Conservation (phyloP, 2,113 vertebrate species). For the Porphyrio hochstetteri region DNA sequence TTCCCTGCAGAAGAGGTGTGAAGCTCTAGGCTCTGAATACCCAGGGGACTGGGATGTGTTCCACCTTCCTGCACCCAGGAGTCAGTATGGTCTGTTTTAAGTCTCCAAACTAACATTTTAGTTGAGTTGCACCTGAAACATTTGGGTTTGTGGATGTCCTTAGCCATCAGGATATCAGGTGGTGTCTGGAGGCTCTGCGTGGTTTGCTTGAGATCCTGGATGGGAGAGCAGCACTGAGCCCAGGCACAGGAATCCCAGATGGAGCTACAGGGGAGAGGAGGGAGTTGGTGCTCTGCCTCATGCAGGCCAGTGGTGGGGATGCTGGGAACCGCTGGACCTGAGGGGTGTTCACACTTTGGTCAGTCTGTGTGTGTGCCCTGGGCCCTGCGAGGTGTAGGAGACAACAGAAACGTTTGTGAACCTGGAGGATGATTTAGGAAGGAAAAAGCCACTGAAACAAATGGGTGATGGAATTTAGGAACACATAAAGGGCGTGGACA, state of each 20-base stretch:
- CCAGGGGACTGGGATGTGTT: accelerated
- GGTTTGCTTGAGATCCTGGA: background rate
- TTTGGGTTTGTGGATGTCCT: background rate
- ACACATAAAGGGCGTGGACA: background rate
- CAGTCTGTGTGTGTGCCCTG: accelerated
- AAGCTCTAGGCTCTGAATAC: background rate
- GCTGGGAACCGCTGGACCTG: background rate
- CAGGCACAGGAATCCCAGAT: background rate
- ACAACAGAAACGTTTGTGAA: background rate
- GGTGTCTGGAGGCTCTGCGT: background rate
- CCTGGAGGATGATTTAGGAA: background rate
- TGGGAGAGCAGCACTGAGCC: background rate
- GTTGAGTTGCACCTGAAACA: background rate
- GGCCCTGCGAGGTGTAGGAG: background rate
- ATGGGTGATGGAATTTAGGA: background rate
- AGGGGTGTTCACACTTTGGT: accelerated
- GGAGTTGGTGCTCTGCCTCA: background rate
- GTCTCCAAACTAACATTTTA: background rate
- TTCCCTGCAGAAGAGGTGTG: background rate
- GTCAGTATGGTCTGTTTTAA: background rate
- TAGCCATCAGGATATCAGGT: background rate
- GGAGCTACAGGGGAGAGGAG: accelerated
- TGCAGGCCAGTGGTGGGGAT: background rate
- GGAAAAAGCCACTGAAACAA: background rate
- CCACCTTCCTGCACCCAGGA: background rate